Percentiles rank a stretch among this genome's conserved stretches.
Evolutionary conservation across 2,797 vertebrate genomes (phyloP).

Genomic region (Mallotus villosus): DNA sequence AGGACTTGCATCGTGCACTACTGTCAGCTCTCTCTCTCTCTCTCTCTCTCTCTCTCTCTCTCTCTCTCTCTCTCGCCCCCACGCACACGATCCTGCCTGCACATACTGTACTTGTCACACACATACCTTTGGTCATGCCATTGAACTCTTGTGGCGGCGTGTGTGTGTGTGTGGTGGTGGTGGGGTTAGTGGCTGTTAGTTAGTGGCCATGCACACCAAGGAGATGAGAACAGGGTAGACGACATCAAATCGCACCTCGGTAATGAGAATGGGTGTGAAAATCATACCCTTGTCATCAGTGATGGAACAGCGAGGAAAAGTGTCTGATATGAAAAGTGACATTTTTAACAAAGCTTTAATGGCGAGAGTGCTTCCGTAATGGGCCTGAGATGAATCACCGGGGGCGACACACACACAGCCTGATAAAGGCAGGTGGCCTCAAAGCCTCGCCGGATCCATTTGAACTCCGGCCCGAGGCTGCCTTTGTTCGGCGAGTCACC

Average conservation of each 20-base stretch:
- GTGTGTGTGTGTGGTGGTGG: neutral
- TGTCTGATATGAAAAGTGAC: constrained; percentile 27
- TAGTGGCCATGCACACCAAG: neutral
- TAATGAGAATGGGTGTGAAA: constrained; percentile 40
- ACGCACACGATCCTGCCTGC: neutral
- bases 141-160: neutral
- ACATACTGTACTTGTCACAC: neutral
- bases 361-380: constrained; percentile 32
- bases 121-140: neutral
- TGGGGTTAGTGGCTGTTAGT: too few relatives aligned
- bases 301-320: constrained; percentile 41
- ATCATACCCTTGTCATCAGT: constrained; percentile 24
- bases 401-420: constrained; percentile 20
- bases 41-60: neutral
- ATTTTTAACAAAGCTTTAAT: constrained; percentile 33
- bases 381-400: constrained; percentile 29
- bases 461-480: neutral
- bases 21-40: neutral
- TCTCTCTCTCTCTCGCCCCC: too few relatives aligned
- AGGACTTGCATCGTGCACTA: constrained; percentile 22
- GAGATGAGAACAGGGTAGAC: neutral
- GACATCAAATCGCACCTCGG: constrained; percentile 27
- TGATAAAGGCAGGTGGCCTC: constrained; percentile 26
- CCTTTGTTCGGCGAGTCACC: neutral
- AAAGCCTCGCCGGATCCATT: neutral